phyloP scores from a whole-genome alignment of 2,113 vertebrate genomes.

The Andinoacara biseriatus region DNA sequence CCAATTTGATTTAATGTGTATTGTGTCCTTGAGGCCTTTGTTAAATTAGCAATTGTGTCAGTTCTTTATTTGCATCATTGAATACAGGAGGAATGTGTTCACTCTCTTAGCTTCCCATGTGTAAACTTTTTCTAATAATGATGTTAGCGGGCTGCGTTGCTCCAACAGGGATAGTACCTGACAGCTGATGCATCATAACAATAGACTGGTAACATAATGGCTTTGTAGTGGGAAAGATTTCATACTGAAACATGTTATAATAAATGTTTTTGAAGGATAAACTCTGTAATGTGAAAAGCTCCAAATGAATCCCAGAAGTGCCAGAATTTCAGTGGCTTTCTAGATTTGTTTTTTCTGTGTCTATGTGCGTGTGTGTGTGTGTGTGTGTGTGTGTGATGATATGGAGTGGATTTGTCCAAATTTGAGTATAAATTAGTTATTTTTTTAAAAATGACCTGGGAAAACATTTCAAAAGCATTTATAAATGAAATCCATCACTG shows the following conservation, averaged over 20 bases:
- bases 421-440: background rate
- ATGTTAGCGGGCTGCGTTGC: background rate
- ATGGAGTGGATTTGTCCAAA: background rate
- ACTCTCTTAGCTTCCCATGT: slow-evolving; percentile 36
- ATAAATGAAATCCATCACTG: background rate
- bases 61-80: slow-evolving; percentile 47
- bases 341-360: background rate
- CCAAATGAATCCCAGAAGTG: slow-evolving; percentile 2
- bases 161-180: slow-evolving; percentile 1
- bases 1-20: slow-evolving; percentile 73
- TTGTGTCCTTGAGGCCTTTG: slow-evolving; percentile 67
- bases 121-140: slow-evolving; percentile 39
- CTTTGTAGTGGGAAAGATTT: background rate
- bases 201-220: background rate
- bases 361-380: background rate
- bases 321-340: background rate
- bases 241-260: background rate
- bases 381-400: background rate
- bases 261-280: slow-evolving; percentile 6
- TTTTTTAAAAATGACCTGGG: background rate
- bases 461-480: background rate
- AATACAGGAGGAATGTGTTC: slow-evolving; percentile 45
- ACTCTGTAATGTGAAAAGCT: background rate
- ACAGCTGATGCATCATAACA: slow-evolving; percentile 17
- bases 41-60: slow-evolving; percentile 66